Percentiles rank a stretch among this genome's conserved stretches.
These are phyloP conservation scores for Hyperoodon ampullatus DNA, from an alignment of 2,113 vertebrate genomes.

Conservation along the genomic window DNA sequence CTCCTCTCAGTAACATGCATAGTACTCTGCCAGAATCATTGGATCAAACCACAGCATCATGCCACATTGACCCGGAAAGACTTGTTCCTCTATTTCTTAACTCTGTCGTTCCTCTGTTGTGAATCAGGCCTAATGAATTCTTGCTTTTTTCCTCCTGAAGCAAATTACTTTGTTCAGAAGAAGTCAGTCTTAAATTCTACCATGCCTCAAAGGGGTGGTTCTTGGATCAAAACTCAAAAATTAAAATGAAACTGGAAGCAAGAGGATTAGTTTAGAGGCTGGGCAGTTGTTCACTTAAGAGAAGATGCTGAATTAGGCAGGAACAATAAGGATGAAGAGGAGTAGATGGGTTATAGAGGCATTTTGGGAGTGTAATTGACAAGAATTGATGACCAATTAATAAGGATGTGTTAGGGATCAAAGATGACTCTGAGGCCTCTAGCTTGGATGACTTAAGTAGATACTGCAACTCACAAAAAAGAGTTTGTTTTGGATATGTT, in stretches of 20 bases:
- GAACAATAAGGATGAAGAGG: neutral
- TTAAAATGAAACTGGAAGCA: neutral
- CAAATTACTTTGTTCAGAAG: neutral
- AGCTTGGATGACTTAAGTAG: neutral
- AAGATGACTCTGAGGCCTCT: neutral
- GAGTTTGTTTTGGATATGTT: neutral
- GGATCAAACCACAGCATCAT: neutral
- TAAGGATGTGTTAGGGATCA: neutral
- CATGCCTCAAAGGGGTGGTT: neutral
- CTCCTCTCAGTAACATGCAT: neutral
- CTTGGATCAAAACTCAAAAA: conserved; percentile 1
- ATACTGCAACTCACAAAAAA: neutral
- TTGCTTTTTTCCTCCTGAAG: neutral
- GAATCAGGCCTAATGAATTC: neutral
- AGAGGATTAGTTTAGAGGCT: neutral
- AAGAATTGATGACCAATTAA: neutral
- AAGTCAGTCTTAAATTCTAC: neutral
- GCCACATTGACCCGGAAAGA: neutral
- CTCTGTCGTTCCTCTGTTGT: neutral
- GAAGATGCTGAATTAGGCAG: neutral
- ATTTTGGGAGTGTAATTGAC: neutral
- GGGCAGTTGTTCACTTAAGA: neutral
- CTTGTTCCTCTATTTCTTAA: neutral
- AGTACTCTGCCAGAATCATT: neutral
- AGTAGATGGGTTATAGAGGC: neutral